Evolutionary conservation across 2,797 vertebrate species (phyloP).

Genomic region (Pseudopleuronectes americanus): DNA sequence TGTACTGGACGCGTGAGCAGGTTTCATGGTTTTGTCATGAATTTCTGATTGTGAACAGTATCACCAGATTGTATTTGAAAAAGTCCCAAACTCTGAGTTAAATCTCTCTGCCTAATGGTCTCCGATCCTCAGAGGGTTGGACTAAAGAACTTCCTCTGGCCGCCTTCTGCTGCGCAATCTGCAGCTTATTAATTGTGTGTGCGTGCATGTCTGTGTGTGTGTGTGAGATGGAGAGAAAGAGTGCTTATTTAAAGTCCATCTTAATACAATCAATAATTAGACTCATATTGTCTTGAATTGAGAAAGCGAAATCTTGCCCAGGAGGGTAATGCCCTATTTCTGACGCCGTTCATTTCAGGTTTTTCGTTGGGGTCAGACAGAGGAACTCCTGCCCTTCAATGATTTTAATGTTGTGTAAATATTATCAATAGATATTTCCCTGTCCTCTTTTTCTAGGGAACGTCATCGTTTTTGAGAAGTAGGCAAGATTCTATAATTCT

Average conservation of each 20-base stretch:
- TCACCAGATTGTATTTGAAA: conserved; percentile 49
- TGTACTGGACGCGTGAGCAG: neutral
- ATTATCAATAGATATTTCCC: too few species aligned
- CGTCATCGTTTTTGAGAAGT: too few species aligned
- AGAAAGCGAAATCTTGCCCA: neutral
- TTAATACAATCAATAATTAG: conserved; percentile 35
- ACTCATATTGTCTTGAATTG: conserved; percentile 31
- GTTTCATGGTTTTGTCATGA: conserved; percentile 28
- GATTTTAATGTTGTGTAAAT: too few species aligned
- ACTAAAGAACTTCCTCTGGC: conserved; percentile 51
- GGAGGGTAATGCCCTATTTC: neutral
- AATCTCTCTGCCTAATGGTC: conserved; percentile 62
- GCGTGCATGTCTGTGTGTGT: neutral
- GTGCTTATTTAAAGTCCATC: conserved; percentile 22
- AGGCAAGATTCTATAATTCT: too few species aligned
- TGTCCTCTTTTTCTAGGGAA: neutral
- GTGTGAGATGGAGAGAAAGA: neutral
- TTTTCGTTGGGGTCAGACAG: too few species aligned
- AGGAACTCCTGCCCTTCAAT: too few species aligned
- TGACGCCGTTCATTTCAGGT: too few species aligned
- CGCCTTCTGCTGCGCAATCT: conserved; percentile 38
- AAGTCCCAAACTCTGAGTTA: conserved; percentile 47
- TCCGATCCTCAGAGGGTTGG: conserved; percentile 46
- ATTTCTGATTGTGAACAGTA: conserved; percentile 44
- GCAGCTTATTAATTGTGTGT: conserved; percentile 38